Evolutionary conservation across 2,888 invertebrate species (phyloP).

Genomic region (Tinea semifulvella): DNA sequence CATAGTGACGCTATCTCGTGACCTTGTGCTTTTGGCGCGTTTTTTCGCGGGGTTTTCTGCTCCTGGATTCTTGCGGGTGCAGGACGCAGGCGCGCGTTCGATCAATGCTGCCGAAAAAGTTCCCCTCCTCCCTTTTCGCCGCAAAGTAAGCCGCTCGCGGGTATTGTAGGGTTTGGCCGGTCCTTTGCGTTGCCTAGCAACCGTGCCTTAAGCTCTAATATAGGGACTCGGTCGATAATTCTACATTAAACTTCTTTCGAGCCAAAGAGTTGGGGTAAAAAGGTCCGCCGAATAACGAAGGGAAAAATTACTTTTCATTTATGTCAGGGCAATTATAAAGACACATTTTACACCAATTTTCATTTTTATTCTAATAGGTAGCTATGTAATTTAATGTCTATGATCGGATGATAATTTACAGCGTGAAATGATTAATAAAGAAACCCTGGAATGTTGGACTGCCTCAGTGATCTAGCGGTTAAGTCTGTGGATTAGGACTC

Average conservation of each 20-base stretch:
- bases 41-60: constrained; percentile 11
- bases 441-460: too few species aligned
- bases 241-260: constrained; percentile 9
- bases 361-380: too few species aligned
- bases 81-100: constrained; percentile 59
- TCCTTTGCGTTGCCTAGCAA: constrained; percentile 48
- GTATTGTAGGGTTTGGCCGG: constrained; percentile 52
- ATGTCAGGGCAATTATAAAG: background rate
- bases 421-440: too few species aligned
- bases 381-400: too few species aligned
- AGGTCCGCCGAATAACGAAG: background rate
- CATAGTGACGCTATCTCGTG: constrained; percentile 63
- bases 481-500: too few species aligned
- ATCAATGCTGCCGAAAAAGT: constrained; percentile 58
- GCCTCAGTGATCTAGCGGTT: too few species aligned
- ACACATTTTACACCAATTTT: background rate
- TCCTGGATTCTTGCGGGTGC: constrained; percentile 23
- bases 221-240: constrained; percentile 10
- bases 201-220: constrained; percentile 36
- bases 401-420: too few species aligned
- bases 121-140: constrained; percentile 33
- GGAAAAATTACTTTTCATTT: constrained; percentile 3
- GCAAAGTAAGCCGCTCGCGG: constrained; percentile 44
- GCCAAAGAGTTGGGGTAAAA: constrained; percentile 3
- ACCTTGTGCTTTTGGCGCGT: constrained; percentile 17